phyloP scores from a whole-genome alignment of 1,140 invertebrate genomes.

The Zaprionus ghesquierei region DNA sequence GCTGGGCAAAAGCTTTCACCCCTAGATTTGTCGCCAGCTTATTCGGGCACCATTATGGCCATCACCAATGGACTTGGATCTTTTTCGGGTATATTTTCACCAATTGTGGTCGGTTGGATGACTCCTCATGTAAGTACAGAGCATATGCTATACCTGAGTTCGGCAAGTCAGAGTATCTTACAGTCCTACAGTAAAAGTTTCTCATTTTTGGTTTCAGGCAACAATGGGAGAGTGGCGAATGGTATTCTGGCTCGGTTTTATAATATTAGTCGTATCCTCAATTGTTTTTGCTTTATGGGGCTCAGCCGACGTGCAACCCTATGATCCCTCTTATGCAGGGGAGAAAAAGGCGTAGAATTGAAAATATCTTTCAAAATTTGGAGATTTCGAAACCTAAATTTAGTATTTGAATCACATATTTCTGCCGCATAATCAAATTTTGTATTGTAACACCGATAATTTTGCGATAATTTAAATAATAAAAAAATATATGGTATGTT shows the following conservation, averaged over 20 bases:
- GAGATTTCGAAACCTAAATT: not conserved
- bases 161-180: no score
- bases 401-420: no score
- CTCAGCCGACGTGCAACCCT: slow-evolving; percentile 27
- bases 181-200: no score
- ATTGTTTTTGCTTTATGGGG: slow-evolving; percentile 28
- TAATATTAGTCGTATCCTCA: slow-evolving; percentile 9
- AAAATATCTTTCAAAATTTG: not conserved
- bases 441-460: no score
- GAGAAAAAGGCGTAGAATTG: slow-evolving; percentile 8
- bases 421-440: no score
- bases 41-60: slow-evolving; percentile 90
- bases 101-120: slow-evolving; percentile 89
- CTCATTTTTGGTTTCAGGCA: slow-evolving; percentile 4
- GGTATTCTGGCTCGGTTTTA: slow-evolving; percentile 31
- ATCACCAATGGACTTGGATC: slow-evolving; percentile 91
- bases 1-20: slow-evolving; percentile 89
- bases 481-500: no score
- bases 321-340: slow-evolving; percentile 28
- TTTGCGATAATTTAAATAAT: no score
- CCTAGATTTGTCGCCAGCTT: slow-evolving; percentile 90
- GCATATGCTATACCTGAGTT: not conserved
- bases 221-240: slow-evolving; percentile 28
- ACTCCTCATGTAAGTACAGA: slow-evolving; percentile 87
- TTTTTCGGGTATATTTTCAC: slow-evolving; percentile 89